Evolutionary conservation across 2,888 invertebrate species (phyloP).

Genomic region (Subacronicta megacephala): DNA sequence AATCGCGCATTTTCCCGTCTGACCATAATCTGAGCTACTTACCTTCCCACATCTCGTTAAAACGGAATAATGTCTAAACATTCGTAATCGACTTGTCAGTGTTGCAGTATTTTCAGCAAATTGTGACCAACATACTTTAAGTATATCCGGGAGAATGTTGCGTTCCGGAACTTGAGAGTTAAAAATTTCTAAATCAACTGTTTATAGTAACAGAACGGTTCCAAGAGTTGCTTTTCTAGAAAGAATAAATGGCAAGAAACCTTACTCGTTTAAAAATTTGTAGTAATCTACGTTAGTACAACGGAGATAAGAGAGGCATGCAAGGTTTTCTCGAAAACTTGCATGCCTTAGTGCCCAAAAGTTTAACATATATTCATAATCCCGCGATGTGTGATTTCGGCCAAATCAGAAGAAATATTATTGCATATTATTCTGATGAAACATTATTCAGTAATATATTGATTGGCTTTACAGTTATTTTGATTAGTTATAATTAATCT

Average conservation of each 20-base stretch:
- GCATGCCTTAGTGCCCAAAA: too few species aligned
- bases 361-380: not conserved
- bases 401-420: not conserved
- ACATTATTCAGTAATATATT: constrained; percentile 12
- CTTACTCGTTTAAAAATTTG: too few species aligned
- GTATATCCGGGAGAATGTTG: constrained; percentile 34
- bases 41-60: constrained; percentile 50
- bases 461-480: constrained; percentile 38
- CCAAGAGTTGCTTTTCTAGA: too few species aligned
- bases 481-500: constrained; percentile 43
- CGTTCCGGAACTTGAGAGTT: not conserved
- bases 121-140: constrained; percentile 6
- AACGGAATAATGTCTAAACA: constrained; percentile 42
- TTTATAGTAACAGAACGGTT: too few species aligned
- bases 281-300: too few species aligned
- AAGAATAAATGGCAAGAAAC: too few species aligned
- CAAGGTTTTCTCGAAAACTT: too few species aligned
- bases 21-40: constrained; percentile 44
- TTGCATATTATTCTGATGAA: not conserved
- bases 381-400: not conserved
- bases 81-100: constrained; percentile 35
- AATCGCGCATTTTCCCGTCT: constrained; percentile 49
- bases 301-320: too few species aligned
- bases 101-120: constrained; percentile 23
- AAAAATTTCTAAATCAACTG: not conserved